Conservation (phyloP, 2,888 invertebrate genomes). For the Gari tellinella region DNA sequence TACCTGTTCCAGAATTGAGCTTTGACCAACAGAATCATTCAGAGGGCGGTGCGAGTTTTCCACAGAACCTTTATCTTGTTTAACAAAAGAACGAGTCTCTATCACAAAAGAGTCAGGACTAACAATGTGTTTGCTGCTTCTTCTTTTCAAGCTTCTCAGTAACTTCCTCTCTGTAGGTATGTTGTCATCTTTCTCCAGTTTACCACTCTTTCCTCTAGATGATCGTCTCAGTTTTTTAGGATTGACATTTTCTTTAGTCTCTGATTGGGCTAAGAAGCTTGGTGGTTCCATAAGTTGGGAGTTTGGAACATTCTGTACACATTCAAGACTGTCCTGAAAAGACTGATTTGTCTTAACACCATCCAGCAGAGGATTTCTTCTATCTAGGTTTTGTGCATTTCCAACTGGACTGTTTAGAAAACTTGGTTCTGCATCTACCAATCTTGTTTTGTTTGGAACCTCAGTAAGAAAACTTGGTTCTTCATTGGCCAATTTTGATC, state of each 20-base stretch:
- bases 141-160: slow-evolving; percentile 36
- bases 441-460: not conserved
- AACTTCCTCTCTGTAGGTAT: slow-evolving; percentile 34
- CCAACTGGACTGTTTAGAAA: not conserved
- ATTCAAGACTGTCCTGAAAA: slow-evolving; percentile 49
- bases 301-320: not conserved
- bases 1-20: slow-evolving; percentile 68
- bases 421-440: not conserved
- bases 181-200: slow-evolving; percentile 11
- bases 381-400: not conserved
- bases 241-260: not conserved
- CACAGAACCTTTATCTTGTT: slow-evolving; percentile 23
- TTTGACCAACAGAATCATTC: slow-evolving; percentile 70
- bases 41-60: slow-evolving; percentile 29
- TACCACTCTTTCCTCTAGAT: slow-evolving; percentile 23
- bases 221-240: not conserved
- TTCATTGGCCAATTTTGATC: not conserved
- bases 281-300: slow-evolving; percentile 29
- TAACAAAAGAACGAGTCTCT: slow-evolving; percentile 52
- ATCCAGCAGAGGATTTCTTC: slow-evolving; percentile 4
- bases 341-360: slow-evolving; percentile 18
- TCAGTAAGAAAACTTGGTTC: slow-evolving; percentile 28
- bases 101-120: slow-evolving; percentile 73
- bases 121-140: slow-evolving; percentile 39
- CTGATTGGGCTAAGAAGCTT: slow-evolving; percentile 38